These are phyloP conservation scores for Paraescarpia echinospica DNA, from an alignment of 1,140 invertebrate genomes.

Conservation along the genomic window DNA sequence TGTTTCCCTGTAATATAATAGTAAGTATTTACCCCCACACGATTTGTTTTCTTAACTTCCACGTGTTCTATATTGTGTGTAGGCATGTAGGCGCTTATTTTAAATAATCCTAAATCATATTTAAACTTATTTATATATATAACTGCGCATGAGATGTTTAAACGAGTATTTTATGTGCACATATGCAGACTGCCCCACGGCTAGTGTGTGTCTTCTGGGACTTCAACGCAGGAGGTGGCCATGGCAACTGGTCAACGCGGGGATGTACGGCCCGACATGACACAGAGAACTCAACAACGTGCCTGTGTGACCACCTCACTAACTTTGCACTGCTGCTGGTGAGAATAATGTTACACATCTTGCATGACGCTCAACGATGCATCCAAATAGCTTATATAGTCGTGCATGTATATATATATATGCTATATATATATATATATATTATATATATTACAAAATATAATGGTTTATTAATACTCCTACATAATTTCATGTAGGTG, in stretches of 20 bases:
- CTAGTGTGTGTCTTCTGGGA: neutral
- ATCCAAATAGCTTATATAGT: neutral
- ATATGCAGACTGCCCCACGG: neutral
- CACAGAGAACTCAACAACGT: neutral
- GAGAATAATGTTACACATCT: neutral
- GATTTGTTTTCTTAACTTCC: no score
- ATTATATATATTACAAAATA: no score
- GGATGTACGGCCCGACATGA: constrained; percentile 21
- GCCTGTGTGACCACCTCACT: constrained; percentile 21
- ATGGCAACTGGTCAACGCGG: neutral
- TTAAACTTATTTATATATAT: no score
- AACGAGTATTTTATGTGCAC: neutral
- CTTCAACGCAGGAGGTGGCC: neutral
- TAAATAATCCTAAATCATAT: no score
- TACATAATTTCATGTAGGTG: no score
- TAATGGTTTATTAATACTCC: neutral
- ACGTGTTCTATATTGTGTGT: no score
- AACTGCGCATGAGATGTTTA: neutral
- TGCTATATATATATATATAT: no score
- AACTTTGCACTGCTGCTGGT: constrained; percentile 7
- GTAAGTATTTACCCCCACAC: no score
- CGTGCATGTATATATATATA: no score
- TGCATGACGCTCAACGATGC: neutral
- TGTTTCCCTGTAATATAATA: no score
- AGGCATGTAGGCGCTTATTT: no score